Evolutionary conservation across 35 echinoderm and acorn worm genomes (phyloP).

Genomic region (Ptychodera flava): DNA sequence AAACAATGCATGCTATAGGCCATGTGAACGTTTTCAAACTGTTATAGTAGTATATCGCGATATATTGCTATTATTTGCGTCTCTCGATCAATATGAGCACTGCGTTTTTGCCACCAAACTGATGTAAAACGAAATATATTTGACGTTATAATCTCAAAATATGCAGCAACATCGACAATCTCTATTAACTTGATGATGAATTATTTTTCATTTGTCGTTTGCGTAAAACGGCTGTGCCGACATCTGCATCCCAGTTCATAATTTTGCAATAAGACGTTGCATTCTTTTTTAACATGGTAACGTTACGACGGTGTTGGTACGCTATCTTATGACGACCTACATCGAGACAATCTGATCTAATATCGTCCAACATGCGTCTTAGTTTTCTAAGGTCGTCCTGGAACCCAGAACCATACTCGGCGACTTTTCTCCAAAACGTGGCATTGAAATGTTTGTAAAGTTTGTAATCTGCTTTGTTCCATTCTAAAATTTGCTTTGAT

Average conservation of each 20-base stretch:
- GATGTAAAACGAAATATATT: too few species aligned
- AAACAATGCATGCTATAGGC: too few species aligned
- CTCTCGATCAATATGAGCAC: too few species aligned
- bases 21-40: too few species aligned
- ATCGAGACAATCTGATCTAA: conserved; percentile 20
- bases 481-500: neutral
- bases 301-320: neutral
- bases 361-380: conserved; percentile 1
- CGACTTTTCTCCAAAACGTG: conserved; percentile 45
- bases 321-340: neutral
- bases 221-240: neutral
- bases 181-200: too few species aligned
- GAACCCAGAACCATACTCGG: conserved; percentile 34
- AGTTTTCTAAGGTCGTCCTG: conserved; percentile 17
- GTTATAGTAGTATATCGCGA: too few species aligned
- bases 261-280: neutral
- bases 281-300: neutral
- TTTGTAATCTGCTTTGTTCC: conserved; percentile 15
- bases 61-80: too few species aligned
- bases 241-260: neutral
- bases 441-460: conserved; percentile 49
- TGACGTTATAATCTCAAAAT: too few species aligned
- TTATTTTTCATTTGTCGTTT: too few species aligned
- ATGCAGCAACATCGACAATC: too few species aligned
- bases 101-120: too few species aligned